Percentiles rank a stretch among this genome's conserved stretches.
These are phyloP conservation scores for Siderastrea radians DNA, from an alignment of 92 coral and sea anemone species.

Conservation along the genomic window DNA sequence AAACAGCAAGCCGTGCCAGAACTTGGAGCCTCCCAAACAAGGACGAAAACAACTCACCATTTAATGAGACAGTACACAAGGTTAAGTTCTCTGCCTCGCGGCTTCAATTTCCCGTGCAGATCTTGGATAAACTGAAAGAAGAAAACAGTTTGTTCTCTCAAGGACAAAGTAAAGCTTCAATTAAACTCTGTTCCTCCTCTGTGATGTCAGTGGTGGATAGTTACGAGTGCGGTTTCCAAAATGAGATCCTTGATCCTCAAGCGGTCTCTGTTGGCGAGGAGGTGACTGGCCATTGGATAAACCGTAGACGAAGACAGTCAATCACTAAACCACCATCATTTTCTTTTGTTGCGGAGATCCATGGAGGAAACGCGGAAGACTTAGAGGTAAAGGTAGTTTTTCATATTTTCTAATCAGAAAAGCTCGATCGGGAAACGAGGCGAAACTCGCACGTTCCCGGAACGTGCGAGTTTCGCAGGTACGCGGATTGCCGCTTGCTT, in stretches of 20 bases:
- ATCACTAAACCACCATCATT: not conserved
- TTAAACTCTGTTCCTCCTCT: constrained; percentile 2
- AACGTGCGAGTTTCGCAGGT: too few species aligned
- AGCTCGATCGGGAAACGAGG: too few species aligned
- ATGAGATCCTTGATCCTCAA: not conserved
- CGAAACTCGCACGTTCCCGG: not conserved
- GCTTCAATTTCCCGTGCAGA: constrained; percentile 33
- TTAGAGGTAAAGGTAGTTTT: not conserved
- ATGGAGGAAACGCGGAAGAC: not conserved
- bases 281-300: constrained; percentile 37
- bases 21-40: constrained; percentile 32
- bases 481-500: too few species aligned
- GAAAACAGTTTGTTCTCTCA: not conserved
- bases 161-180: not conserved
- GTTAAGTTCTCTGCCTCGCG: constrained; percentile 31
- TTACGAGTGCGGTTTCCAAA: not conserved
- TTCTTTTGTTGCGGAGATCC: not conserved
- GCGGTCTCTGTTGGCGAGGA: constrained; percentile 7
- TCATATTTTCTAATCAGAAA: not conserved
- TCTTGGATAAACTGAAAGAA: constrained; percentile 28
- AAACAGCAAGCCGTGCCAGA: not conserved
- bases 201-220: constrained; percentile 20
- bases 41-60: constrained; percentile 1
- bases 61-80: constrained; percentile 15
- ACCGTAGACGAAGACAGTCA: constrained; percentile 17